Conservation (phyloP, 2,888 invertebrate genomes). For the Monopis laevigella region DNA sequence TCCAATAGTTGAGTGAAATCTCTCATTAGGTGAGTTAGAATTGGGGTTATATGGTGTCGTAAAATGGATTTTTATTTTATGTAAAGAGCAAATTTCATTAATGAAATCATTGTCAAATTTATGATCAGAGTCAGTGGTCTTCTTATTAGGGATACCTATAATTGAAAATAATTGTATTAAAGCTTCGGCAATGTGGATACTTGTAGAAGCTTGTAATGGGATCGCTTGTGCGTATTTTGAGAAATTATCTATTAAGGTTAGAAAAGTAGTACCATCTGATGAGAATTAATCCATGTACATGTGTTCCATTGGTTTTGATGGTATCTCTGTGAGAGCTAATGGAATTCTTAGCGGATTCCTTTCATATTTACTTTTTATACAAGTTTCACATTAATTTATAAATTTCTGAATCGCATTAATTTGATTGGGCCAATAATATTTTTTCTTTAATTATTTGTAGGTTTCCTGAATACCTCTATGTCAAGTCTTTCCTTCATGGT, state of each 20-base stretch:
- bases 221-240: slow-evolving; percentile 16
- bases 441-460: slow-evolving; percentile 8
- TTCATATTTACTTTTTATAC: slow-evolving; percentile 25
- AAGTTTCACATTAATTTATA: too few species aligned
- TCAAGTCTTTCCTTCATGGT: slow-evolving; percentile 19
- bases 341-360: slow-evolving; percentile 23
- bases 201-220: slow-evolving; percentile 14
- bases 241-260: slow-evolving; percentile 16
- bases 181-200: slow-evolving; percentile 5
- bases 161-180: neutral
- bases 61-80: slow-evolving; percentile 17
- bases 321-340: slow-evolving; percentile 22
- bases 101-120: slow-evolving; percentile 1
- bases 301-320: slow-evolving; percentile 22
- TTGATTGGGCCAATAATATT: slow-evolving; percentile 16
- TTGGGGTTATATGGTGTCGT: slow-evolving; percentile 22
- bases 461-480: slow-evolving; percentile 14
- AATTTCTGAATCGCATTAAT: slow-evolving; percentile 20
- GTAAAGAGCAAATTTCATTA: slow-evolving; percentile 1
- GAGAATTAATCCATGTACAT: slow-evolving; percentile 21
- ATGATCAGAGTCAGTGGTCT: neutral
- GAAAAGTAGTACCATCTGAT: slow-evolving; percentile 12
- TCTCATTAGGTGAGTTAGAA: slow-evolving; percentile 21
- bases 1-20: slow-evolving; percentile 18
- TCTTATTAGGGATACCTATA: slow-evolving; percentile 1